Percentiles rank a stretch among this genome's conserved stretches.
These are phyloP conservation scores for Crotalus helleri DNA, from an alignment of 2,113 vertebrate genomes.

Conservation along the genomic window DNA sequence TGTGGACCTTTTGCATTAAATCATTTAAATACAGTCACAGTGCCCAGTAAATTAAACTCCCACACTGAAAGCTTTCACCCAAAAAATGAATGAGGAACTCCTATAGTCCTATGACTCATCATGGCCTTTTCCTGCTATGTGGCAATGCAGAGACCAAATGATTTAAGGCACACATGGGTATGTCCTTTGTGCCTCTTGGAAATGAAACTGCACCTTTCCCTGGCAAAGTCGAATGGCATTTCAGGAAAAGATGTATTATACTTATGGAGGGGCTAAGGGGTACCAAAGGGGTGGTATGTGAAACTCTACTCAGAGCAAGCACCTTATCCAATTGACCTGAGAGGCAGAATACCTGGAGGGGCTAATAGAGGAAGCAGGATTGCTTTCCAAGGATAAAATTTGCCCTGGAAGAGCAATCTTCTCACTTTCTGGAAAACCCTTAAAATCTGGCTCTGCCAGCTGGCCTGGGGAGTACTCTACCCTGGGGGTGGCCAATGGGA, in stretches of 20 bases:
- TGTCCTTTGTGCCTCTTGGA: neutral
- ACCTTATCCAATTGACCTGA: neutral
- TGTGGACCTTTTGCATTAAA: conserved; percentile 5
- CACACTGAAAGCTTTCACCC: neutral
- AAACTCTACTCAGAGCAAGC: neutral
- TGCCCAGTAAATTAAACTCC: neutral
- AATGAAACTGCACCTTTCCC: neutral
- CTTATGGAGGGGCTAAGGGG: neutral
- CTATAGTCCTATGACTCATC: neutral
- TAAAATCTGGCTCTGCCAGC: too few relatives aligned
- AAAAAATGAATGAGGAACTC: neutral
- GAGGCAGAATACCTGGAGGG: too few relatives aligned
- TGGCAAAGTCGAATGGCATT: neutral
- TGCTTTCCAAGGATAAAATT: too few relatives aligned
- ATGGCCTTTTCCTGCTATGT: neutral
- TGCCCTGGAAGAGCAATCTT: too few relatives aligned
- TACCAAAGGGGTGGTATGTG: neutral
- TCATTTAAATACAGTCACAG: neutral
- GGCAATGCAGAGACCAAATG: neutral
- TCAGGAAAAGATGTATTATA: neutral
- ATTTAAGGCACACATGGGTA: neutral
- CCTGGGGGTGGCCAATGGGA: too few relatives aligned
- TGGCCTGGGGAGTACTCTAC: too few relatives aligned
- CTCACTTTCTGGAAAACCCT: too few relatives aligned
- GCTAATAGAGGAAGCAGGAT: too few relatives aligned